Evolutionary conservation across 2,888 invertebrate genomes (phyloP), one percentile per base, ranked within the genome.

Genomic region (Morpho achilles): DNA sequence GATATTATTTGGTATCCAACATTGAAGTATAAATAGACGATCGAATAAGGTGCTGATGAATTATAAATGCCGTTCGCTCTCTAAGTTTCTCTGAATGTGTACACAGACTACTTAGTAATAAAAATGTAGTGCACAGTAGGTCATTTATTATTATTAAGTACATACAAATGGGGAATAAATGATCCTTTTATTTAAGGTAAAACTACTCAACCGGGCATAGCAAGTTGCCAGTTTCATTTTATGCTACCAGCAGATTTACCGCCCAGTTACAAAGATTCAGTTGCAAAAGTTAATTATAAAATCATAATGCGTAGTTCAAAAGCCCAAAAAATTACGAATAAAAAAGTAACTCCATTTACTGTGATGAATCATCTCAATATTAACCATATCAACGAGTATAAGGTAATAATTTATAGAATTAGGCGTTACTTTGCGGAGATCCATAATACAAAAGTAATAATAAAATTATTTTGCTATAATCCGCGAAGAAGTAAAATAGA

Each of bases 201-300:
- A 58, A 74, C 57, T 50, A 67, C 86, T 5, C 62, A 65, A 39
- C 77, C 82, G 0, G 86, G 87, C 3, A 61, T 79, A 32, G 74
- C 82, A 55, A 78, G 72, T 32, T 79, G 77, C 63, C 82, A 82
- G 16, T 87, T 90, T 64, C 78, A 87, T 64, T 87, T 89, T 60
- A 72, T 73, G 7, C 60, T 90, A 48, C 86, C 87, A 1, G 67
- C 68, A 22, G 80, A 87, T 65, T 68, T 87, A 56, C 88, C 88
- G 0, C 81, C 88, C 8, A 75, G 77, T 41, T 87, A 84, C 64
- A 74, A 79, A 67, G 84, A 82, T 67, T 79, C 82, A 1, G 69
- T 85, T 43, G 87, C 81, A 2, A 81, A 76, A 71, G 79, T 85
- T 1, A 62, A 66, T 39, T 90, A 89, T 66, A 69, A 60, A 42